These are phyloP conservation scores for Apocrypta bakeri DNA, from an alignment of 1,140 invertebrate genomes.

Conservation along the genomic window DNA sequence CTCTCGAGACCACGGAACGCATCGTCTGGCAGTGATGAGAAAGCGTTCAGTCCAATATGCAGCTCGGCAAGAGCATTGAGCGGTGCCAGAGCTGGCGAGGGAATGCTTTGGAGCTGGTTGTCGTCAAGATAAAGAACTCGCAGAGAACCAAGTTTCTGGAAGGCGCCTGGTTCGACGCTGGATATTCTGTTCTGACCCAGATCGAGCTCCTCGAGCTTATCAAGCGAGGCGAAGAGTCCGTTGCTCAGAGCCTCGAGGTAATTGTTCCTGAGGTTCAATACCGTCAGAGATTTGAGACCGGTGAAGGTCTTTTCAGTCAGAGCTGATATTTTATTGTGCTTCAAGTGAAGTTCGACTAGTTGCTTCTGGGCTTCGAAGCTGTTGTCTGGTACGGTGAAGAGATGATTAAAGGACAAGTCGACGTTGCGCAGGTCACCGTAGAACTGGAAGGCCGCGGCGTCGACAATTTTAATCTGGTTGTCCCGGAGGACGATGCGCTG, in stretches of 20 bases:
- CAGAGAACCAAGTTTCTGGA: conserved; percentile 84
- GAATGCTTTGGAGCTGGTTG: conserved; percentile 86
- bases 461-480: conserved; percentile 90
- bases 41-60: conserved; percentile 88
- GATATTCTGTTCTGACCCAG: conserved; percentile 90
- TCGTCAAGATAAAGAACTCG: conserved; percentile 88
- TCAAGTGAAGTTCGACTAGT: conserved; percentile 86
- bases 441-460: conserved; percentile 88
- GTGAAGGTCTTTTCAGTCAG: conserved; percentile 86
- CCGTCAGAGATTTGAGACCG: conserved; percentile 84
- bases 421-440: conserved; percentile 88
- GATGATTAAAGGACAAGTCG: conserved; percentile 88
- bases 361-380: conserved; percentile 88
- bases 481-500: conserved; percentile 87
- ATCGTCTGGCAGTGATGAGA: conserved; percentile 82
- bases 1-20: conserved; percentile 84
- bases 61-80: conserved; percentile 86
- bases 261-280: conserved; percentile 88
- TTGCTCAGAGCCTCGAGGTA: conserved; percentile 85
- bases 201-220: conserved; percentile 88
- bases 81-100: conserved; percentile 81
- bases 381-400: conserved; percentile 84
- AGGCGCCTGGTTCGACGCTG: conserved; percentile 85
- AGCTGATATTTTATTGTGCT: conserved; percentile 88
- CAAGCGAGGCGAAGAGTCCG: conserved; percentile 84